Conservation (phyloP, 2,888 invertebrate genomes). For the Subacronicta megacephala region DNA sequence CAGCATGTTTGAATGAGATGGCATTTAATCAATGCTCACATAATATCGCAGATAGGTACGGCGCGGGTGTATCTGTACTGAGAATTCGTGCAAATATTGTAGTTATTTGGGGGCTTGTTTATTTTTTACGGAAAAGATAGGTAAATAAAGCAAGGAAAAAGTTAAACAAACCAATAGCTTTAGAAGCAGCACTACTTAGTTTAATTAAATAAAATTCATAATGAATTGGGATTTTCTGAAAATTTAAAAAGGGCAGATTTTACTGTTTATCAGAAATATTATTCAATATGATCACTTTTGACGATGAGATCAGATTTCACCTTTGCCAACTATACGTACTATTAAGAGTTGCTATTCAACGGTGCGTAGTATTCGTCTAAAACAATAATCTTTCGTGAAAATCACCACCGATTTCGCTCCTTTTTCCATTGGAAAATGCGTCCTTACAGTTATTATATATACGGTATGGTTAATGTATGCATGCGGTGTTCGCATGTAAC, state of each 20-base stretch:
- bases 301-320: neutral
- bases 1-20: constrained; percentile 48
- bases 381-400: neutral
- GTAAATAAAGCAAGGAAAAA: neutral
- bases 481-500: constrained; percentile 44
- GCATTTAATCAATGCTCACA: constrained; percentile 33
- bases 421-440: neutral
- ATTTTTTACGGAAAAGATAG: neutral
- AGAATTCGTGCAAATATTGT: too few species aligned
- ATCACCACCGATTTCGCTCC: neutral
- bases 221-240: too few species aligned
- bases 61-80: too few species aligned
- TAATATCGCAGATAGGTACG: neutral
- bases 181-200: too few species aligned
- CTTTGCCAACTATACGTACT: neutral
- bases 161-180: too few species aligned
- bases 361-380: too few species aligned
- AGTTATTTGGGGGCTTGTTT: too few species aligned
- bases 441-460: neutral
- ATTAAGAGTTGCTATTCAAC: too few species aligned
- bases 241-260: too few species aligned
- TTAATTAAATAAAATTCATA: too few species aligned
- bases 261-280: too few species aligned
- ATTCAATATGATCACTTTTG: neutral
- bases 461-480: constrained; percentile 39